Percentiles rank a stretch among this genome's conserved stretches.
Conservation (phyloP, 2,888 invertebrate genomes). For the Fabriciana adippe region DNA sequence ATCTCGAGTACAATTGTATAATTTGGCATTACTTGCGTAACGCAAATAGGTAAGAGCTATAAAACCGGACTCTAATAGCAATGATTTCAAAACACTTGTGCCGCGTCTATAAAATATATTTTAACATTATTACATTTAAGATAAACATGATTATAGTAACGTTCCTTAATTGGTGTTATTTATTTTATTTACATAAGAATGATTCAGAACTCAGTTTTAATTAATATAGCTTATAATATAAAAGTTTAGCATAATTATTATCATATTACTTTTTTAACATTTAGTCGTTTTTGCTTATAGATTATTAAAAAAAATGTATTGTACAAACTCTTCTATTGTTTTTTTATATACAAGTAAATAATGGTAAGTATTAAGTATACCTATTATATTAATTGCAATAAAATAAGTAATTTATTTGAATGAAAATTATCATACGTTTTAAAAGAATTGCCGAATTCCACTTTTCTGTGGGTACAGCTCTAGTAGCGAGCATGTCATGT, state of each 20-base stretch:
- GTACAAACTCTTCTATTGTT: too few species aligned
- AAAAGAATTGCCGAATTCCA: neutral
- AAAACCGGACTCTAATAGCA: slow-evolving; percentile 45
- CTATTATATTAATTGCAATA: too few species aligned
- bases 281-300: too few species aligned
- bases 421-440: neutral
- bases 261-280: too few species aligned
- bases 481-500: slow-evolving; percentile 28
- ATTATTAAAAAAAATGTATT: too few species aligned
- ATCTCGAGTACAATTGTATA: slow-evolving; percentile 42
- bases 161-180: slow-evolving; percentile 2
- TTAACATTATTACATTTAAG: slow-evolving; percentile 29
- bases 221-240: too few species aligned
- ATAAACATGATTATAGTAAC: slow-evolving; percentile 1
- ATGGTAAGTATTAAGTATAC: too few species aligned
- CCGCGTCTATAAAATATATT: slow-evolving; percentile 43
- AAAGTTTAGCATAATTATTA: too few species aligned
- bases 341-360: too few species aligned
- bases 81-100: slow-evolving; percentile 51
- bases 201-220: too few species aligned
- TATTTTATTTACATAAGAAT: neutral
- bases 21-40: slow-evolving; percentile 45
- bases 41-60: slow-evolving; percentile 47
- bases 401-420: too few species aligned
- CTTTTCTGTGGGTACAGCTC: neutral